phyloP scores from a whole-genome alignment of 2,113 vertebrate genomes.

The Macaca mulatta region DNA sequence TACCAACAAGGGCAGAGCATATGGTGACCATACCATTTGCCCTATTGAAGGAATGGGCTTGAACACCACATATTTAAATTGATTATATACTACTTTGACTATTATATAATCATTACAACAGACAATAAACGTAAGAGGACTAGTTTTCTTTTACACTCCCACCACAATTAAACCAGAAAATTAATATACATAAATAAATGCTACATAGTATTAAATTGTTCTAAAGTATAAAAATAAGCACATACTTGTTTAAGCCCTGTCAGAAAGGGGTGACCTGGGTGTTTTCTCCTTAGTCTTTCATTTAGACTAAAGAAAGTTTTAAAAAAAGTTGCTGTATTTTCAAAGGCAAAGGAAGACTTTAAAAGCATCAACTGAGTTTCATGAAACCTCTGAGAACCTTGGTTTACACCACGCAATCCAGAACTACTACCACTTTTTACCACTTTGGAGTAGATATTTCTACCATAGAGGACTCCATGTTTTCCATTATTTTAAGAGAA shows the following conservation, averaged over 20 bases:
- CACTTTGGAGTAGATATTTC: not conserved
- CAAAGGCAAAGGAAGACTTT: not conserved
- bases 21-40: not conserved
- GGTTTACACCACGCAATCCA: not conserved
- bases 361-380: not conserved
- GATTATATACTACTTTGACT: not conserved
- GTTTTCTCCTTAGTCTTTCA: not conserved
- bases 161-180: not conserved
- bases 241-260: not conserved
- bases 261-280: not conserved
- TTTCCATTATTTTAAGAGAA: slow-evolving; percentile 46
- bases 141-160: not conserved
- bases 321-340: not conserved
- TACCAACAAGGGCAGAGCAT: not conserved
- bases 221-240: slow-evolving; percentile 27
- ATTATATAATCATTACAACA: not conserved
- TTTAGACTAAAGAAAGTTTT: not conserved
- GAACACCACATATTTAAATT: not conserved
- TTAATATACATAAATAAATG: slow-evolving; percentile 17
- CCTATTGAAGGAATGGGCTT: not conserved
- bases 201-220: not conserved
- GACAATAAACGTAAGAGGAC: not conserved
- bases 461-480: not conserved
- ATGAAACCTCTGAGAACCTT: not conserved
- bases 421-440: not conserved